A percentile compares a stretch with the other conserved stretches of the same genome.
These are phyloP conservation scores for Oreohelix idahoensis DNA, from an alignment of 1,140 invertebrate genomes.

Conservation along the genomic window DNA sequence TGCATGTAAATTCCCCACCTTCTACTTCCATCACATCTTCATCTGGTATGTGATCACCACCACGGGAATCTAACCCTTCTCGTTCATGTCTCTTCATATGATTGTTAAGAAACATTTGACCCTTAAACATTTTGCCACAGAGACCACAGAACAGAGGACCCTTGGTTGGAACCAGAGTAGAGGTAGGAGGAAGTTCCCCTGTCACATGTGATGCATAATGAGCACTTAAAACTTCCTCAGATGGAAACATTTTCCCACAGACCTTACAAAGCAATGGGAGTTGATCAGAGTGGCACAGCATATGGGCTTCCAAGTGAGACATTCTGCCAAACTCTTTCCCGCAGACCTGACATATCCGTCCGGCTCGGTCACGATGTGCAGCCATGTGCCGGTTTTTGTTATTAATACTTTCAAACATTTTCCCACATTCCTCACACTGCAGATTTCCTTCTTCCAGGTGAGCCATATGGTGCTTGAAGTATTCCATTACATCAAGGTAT, in stretches of 20 bases:
- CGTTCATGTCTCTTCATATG: slow-evolving; percentile 47
- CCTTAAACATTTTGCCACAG: slow-evolving; percentile 46
- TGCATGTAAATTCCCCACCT: slow-evolving; percentile 41
- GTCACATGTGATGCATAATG: slow-evolving; percentile 30
- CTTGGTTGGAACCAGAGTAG: slow-evolving; percentile 6
- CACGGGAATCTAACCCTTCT: slow-evolving; percentile 25
- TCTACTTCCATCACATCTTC: slow-evolving; percentile 42
- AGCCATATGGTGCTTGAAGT: slow-evolving; percentile 36
- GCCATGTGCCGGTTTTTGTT: slow-evolving; percentile 42
- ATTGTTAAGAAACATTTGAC: slow-evolving; percentile 43
- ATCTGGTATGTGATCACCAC: slow-evolving; percentile 33
- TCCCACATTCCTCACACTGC: slow-evolving; percentile 44
- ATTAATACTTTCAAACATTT: slow-evolving; percentile 42
- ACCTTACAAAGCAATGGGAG: slow-evolving; percentile 34
- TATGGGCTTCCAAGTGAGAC: slow-evolving; percentile 38
- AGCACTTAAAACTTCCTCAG: slow-evolving; percentile 30
- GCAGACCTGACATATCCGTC: slow-evolving; percentile 30
- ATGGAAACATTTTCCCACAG: slow-evolving; percentile 38
- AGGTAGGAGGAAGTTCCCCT: background rate
- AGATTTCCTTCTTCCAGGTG: slow-evolving; percentile 44
- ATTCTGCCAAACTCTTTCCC: slow-evolving; percentile 39
- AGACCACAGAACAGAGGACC: slow-evolving; percentile 44
- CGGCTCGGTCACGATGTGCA: slow-evolving; percentile 32
- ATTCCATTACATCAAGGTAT: slow-evolving; percentile 42
- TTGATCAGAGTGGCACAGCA: slow-evolving; percentile 36